Percentiles rank a stretch among this genome's conserved stretches.
Evolutionary conservation across 2,113 vertebrate genomes (phyloP).

Genomic region (Pyrgilauda ruficollis): DNA sequence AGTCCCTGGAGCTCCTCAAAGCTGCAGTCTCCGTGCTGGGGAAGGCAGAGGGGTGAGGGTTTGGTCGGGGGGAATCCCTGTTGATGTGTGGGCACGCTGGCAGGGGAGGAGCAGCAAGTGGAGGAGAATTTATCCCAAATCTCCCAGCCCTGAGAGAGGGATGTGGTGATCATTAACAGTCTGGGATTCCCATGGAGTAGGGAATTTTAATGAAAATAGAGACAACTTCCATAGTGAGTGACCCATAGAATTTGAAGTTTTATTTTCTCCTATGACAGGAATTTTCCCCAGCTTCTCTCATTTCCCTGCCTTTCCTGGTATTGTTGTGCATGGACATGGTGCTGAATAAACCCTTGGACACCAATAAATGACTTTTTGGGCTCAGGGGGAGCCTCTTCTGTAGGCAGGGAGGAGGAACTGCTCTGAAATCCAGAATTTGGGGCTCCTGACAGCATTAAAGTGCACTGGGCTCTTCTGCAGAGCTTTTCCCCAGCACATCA

Average conservation of each 20-base stretch:
- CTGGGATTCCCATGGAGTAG: not conserved
- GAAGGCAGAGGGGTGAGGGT: not conserved
- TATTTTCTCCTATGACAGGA: not conserved
- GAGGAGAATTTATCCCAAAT: not conserved
- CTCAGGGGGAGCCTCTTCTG: not conserved
- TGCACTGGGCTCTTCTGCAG: not conserved
- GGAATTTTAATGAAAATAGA: not conserved
- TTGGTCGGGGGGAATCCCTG: not conserved
- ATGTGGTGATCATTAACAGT: not conserved
- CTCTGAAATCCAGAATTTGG: not conserved
- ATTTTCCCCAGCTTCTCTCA: not conserved
- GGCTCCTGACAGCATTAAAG: rapidly evolving
- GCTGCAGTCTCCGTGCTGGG: not conserved
- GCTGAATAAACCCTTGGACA: not conserved
- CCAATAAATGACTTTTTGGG: rapidly evolving
- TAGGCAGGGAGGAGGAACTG: not conserved
- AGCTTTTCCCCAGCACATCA: not conserved
- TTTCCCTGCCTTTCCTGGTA: not conserved
- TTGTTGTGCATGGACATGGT: not conserved
- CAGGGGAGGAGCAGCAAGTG: slow-evolving; percentile 7
- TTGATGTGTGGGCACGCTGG: not conserved
- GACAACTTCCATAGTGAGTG: not conserved
- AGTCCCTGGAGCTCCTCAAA: not conserved
- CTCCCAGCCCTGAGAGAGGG: not conserved
- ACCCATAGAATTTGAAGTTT: not conserved